Evolutionary conservation across 1,140 invertebrate genomes (phyloP).

Genomic region (roundworm (Caenorhabditis elegans)): WBcel235 BX284606.5:10194501-10195000

Average conservation of each 20-base stretch:
- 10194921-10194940: neutral
- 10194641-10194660: conserved; percentile 13
- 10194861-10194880: neutral
- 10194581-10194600: neutral
- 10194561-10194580: neutral
- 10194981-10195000: no score
- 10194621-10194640: conserved; percentile 20
- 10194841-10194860: neutral
- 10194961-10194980: no score
- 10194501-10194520: neutral
- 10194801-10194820: neutral
- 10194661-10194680: neutral
- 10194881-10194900: neutral
- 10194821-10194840: neutral
- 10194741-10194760: conserved; percentile 1
- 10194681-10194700: conserved; percentile 22
- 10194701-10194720: conserved; percentile 8
- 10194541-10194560: conserved; percentile 11
- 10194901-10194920: neutral
- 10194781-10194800: neutral
- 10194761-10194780: neutral
- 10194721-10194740: neutral
- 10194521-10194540: neutral
- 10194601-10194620: conserved; percentile 19
- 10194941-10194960: neutral